Base-by-base conservation (phyloP, 2,888 invertebrate species). In the Villa cingulata region DNA sequence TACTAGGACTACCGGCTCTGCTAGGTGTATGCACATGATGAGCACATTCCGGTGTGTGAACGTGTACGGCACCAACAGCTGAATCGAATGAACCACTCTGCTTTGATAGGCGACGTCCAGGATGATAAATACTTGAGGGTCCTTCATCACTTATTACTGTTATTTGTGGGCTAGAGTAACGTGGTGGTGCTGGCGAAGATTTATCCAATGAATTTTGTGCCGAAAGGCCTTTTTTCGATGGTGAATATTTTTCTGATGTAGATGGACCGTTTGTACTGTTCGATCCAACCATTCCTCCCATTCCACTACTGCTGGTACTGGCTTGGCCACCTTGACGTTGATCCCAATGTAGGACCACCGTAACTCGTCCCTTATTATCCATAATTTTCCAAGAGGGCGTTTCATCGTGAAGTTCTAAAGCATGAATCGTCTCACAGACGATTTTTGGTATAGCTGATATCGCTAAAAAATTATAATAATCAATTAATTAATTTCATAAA, bases 331-430 rank as follows among this genome's bases (percentile, higher is more conserved):
- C 78, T 71, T 78, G 83, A 61, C 87, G 82, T 75, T 89, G 90
- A 77, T 92, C 92, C 92, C 92, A 92, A 74, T 92, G 90, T 70
- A 92, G 76, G 70, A 92, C 91, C 75, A 92, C 90, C 65, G 92
- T 92, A 75, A 92, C 88, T 70, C 90, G 84, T 70, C 91, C 92
- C 77, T 90, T 89, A 80, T 90, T 90, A 82, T 92, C 92, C 90
- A 91, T 91, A 76, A 92, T 91, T 75, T 92, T 92, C 92, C 92
- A 92, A 74, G 90, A 89, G 68, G 92, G 91, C 70, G 90, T 89
- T 74, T 91, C 90, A 86, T 90, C 88, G 76, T 90, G 90, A 70
- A 92, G 76, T 74, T 91, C 89, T 76, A 92, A 76, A 58, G 90
- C 89, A 77, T 89, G 87, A 70, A 92, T 90, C 66, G 92, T 91